Evolutionary conservation across 2,888 invertebrate genomes (phyloP).

Genomic region (Spodoptera littoralis): DNA sequence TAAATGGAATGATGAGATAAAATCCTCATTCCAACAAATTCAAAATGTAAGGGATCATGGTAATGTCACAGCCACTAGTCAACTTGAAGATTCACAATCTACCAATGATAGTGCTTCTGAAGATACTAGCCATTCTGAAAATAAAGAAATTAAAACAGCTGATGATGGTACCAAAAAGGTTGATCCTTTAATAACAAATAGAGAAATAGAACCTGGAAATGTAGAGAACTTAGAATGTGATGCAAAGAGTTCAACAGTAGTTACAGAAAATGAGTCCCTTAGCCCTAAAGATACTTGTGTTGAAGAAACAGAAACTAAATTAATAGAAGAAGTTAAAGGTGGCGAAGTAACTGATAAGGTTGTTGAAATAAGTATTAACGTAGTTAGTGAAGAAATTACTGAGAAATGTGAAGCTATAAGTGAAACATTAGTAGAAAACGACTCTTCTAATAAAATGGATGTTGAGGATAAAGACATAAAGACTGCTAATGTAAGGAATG

Average conservation of each 20-base stretch:
- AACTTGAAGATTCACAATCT: background rate
- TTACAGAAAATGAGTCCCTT: background rate
- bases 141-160: background rate
- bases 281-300: background rate
- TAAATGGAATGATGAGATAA: constrained; percentile 4
- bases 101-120: background rate
- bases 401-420: background rate
- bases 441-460: constrained; percentile 29
- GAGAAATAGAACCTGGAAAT: background rate
- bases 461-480: constrained; percentile 10
- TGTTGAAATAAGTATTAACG: background rate
- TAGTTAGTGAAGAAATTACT: background rate
- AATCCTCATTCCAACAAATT: background rate
- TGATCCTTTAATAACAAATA: background rate
- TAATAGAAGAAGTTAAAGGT: background rate
- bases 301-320: background rate
- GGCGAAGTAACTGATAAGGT: constrained; percentile 6
- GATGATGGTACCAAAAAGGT: background rate
- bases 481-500: constrained; percentile 4
- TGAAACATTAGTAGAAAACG: constrained; percentile 11
- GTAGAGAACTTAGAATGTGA: constrained; percentile 4
- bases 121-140: background rate
- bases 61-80: no score
- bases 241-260: constrained; percentile 1
- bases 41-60: background rate